Evolutionary conservation across 2,797 vertebrate species (phyloP), one percentile per base, ranked within the genome.

Genomic region (Sphenodon punctatus): DNA sequence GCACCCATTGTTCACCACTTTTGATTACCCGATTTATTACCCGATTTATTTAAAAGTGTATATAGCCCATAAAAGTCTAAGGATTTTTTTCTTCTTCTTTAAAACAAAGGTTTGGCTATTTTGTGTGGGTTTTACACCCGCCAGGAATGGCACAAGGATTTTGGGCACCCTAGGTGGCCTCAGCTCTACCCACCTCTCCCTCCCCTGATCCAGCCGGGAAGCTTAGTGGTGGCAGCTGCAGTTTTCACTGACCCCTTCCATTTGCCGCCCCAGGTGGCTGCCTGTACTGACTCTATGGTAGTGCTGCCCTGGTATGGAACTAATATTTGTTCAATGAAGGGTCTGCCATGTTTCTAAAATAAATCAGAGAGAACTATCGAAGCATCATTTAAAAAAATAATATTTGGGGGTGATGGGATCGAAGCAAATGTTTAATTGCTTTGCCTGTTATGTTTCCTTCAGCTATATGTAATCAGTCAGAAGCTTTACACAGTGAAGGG

Each of bases 371-470:
- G 9, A 64, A 45, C 10, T 32, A 42, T 15, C 67, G 25, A 80
- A 66, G 23, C 61, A 36, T 61, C 22, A 46, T 10, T 86, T n/a
- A n/a, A n/a, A n/a, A n/a, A n/a, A n/a, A n/a, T n/a, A n/a, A n/a
- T n/a, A n/a, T n/a, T n/a, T n/a, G n/a, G 4, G 56, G 0, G 20
- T 48, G 19, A 69, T 11, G 4, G 10, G 1, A 20, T 27, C 41
- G 8, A 16, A 64, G 78, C 65, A 75, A 49, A 60, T 10, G 63
- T 41, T 10, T 38, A 39, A 49, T 83, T 80, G 78, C n/a, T 49
- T 49, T 8, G 27, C 17, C n/a, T 19, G 51, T 30, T 53, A 17
- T 53, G 56, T 42, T 71, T 0, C 0, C n/a, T 10, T 27, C 5
- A 59, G 36, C n/a, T n/a, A 68, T 27, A 32, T 27, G 25, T 30